Conservation (phyloP, 2,888 invertebrate genomes). For the Leptinotarsa peninsularis region DNA sequence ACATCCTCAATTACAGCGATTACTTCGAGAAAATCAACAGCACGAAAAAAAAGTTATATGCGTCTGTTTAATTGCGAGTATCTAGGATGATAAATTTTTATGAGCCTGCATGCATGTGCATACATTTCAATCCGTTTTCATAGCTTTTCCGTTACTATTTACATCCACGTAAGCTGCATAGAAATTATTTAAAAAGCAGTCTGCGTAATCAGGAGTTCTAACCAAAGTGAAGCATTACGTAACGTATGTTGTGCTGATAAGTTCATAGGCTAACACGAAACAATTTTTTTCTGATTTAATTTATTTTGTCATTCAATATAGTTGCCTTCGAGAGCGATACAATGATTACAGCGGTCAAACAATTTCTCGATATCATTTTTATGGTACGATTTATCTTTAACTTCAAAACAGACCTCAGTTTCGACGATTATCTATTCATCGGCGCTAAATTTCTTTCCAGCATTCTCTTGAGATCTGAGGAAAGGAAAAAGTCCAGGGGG, state of each 20-base stretch:
- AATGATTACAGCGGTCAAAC: no score
- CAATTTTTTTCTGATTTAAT: no score
- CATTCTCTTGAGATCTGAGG: no score
- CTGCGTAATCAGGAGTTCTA: not conserved
- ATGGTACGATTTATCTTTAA: no score
- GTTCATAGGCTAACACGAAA: no score
- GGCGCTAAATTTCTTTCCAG: no score
- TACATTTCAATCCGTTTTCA: slow-evolving; percentile 10
- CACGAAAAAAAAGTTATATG: not conserved
- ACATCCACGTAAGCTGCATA: slow-evolving; percentile 1
- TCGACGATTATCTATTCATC: no score
- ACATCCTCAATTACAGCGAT: not conserved
- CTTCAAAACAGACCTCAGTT: no score
- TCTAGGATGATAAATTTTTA: slow-evolving; percentile 16
- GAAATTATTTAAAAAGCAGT: not conserved
- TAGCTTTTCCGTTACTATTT: slow-evolving; percentile 14
- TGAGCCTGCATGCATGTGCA: slow-evolving; percentile 11
- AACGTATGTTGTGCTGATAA: not conserved
- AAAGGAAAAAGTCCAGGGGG: no score
- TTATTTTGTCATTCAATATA: no score
- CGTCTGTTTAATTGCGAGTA: slow-evolving; percentile 10
- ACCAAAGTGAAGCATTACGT: not conserved
- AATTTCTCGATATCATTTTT: no score
- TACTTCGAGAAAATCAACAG: slow-evolving; percentile 2
- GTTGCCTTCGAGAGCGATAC: no score